Conservation (phyloP, 2,113 vertebrate species). For the Aleadryas rufinucha region DNA sequence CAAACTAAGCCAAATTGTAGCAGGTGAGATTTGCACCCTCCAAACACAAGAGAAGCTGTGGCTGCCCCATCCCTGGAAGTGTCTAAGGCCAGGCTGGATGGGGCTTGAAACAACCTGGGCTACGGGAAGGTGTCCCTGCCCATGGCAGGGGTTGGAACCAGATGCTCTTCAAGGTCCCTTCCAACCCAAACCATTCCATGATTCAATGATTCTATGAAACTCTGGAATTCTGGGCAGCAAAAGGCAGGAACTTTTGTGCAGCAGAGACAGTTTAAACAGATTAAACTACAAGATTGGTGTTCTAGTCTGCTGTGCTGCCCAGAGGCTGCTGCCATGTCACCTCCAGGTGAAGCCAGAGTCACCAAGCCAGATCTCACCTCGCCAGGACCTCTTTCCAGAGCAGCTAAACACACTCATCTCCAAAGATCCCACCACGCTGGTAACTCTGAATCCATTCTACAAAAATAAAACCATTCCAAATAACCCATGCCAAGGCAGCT, state of each 20-base stretch:
- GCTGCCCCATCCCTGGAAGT: neutral
- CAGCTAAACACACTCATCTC: neutral
- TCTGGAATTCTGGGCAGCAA: neutral
- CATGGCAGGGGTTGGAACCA: neutral
- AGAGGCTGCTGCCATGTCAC: neutral
- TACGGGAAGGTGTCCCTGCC: neutral
- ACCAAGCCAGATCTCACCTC: neutral
- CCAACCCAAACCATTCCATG: neutral
- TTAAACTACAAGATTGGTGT: neutral
- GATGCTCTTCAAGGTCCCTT: neutral
- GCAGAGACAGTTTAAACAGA: neutral
- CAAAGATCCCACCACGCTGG: neutral
- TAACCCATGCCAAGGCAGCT: neutral
- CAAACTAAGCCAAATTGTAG: neutral
- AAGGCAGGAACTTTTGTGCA: neutral
- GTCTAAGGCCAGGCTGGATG: fast-evolving
- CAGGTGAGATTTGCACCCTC: neutral
- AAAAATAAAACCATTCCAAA: neutral
- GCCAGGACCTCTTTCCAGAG: neutral
- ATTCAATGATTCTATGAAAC: neutral
- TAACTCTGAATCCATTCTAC: neutral
- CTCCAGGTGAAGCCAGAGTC: neutral
- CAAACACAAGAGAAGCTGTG: neutral
- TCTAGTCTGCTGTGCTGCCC: neutral
- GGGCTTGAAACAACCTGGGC: neutral